Base-by-base conservation (phyloP, 2,113 vertebrate species). In the Dipodomys spectabilis region DNA sequence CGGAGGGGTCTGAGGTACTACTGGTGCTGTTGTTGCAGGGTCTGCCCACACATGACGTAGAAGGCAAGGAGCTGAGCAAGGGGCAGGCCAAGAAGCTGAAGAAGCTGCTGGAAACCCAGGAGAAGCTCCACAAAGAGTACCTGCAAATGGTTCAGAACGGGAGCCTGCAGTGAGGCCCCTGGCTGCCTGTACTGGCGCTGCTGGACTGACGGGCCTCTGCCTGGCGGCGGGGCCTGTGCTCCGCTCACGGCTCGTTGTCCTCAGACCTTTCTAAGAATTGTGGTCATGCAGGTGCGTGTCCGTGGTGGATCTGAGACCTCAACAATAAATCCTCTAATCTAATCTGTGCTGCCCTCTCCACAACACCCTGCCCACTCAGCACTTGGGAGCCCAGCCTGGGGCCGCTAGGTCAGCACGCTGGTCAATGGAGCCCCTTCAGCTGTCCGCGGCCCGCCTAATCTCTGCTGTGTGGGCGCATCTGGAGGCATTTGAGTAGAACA, bases 31-130 rank as follows among this genome's bases (percentile, higher is more conserved):
- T 86, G 10, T 96, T 96, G 86, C 97, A 99, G 99, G 99, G 99
- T 78, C 98, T 99, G 96, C 99, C 99, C 30, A 99, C 99, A 0
- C 99, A 99, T 10, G 99, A 99, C 44, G 69, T 80, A 0, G 99
- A 99, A 90, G 99, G 99, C 82, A 99, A 99, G 97, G 99, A 99
- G 97, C 97, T 99, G 86, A 99, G 99, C 98, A 99, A 99, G 97
- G 99, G 99, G 19, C 99, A 99, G 82, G 96, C 97, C 83, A 99
- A 99, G 98, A 99, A 99, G 97, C 98, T 99, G 71, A 98, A 97
- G 67, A 99, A 99, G 97, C 98, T 99, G 11, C 99, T 98, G 13
- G 99, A 99, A 90, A 96, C 98, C 0, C 99, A 99, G 96, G 99
- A 99, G 81, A 99, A 99, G 91, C 95, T 99, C 0, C 93, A 99